Percentiles rank a stretch among this genome's conserved stretches.
phyloP scores from a whole-genome alignment of 2,113 vertebrate species.

The Corapipo altera region DNA sequence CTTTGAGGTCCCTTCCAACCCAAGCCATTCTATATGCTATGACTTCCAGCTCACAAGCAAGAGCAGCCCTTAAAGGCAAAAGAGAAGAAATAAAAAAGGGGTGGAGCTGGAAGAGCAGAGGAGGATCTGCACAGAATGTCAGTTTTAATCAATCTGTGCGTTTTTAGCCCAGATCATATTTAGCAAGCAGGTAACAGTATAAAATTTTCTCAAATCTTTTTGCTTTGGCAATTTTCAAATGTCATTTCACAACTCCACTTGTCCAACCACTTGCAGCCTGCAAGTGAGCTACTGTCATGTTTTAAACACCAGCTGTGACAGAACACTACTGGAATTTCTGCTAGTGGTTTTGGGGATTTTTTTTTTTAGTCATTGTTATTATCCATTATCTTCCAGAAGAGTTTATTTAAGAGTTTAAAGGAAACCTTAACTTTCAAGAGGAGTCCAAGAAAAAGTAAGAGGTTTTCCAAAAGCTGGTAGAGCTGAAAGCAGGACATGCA shows the following conservation, averaged over 20 bases:
- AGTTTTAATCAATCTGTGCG: not conserved
- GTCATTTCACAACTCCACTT: not conserved
- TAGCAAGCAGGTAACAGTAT: not conserved
- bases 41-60: not conserved
- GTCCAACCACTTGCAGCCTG: not conserved
- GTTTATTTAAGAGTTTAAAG: not conserved
- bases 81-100: not conserved
- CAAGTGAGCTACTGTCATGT: not conserved
- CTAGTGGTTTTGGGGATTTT: not conserved
- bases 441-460: not conserved
- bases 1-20: not conserved
- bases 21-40: not conserved
- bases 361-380: not conserved
- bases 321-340: not conserved
- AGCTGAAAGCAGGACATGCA: not conserved
- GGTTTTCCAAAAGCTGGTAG: not conserved
- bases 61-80: not conserved
- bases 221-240: not conserved
- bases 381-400: not conserved
- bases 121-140: not conserved
- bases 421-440: not conserved
- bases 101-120: not conserved
- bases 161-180: not conserved
- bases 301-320: not conserved
- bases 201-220: not conserved